Evolutionary conservation across 2,888 invertebrate species (phyloP), one percentile per base, ranked within the genome.

Genomic region (Micoletzkya japonica): DNA sequence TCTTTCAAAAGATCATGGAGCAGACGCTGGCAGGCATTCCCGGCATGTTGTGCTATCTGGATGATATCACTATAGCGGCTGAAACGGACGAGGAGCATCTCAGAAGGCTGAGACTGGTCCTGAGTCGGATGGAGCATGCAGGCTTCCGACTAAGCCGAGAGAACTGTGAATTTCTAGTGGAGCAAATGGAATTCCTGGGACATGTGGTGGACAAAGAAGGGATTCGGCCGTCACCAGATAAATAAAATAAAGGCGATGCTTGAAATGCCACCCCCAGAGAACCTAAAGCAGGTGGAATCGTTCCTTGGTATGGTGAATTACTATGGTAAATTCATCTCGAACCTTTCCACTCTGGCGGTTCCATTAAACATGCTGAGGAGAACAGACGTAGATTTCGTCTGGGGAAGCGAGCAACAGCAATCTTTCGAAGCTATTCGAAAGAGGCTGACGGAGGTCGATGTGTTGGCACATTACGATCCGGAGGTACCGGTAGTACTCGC

Each of bases 221-320:
- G 2, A 60, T 77, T 4, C 71, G 69, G 34, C 74, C 78, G 20
- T 56, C 71, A 7, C 72, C 75, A 20, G 66, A 74, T 10, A 82
- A n/a, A n/a, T n/a, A n/a, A 81, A 57, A 68, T 81, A 4, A 60
- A 76, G 49, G 82, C 81, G 0, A 77, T 85, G 20, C 57, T 60
- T 17, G 69, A 81, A 24, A 76, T 79, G 63, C 80, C 82, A 39
- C 59, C 58, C 7, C 83, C 82, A 1, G 75, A 70, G 24, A 79
- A 81, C 54, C 69, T 81, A 6, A 71, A 73, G 24, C 70, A 85
- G 50, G 64, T 85, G 3, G 72, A 76, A 26, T 75, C 80, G 1
- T 82, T 79, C 66, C 39, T 84, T 4, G 82, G 85, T 1, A 64
- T 81, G 63, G 61, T 85, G 0, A 79, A 80, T 32, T 81, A 81